Percentiles rank a stretch among this genome's conserved stretches.
Conservation (phyloP, 2,113 vertebrate species). For the Rhizomys pruinosus region DNA sequence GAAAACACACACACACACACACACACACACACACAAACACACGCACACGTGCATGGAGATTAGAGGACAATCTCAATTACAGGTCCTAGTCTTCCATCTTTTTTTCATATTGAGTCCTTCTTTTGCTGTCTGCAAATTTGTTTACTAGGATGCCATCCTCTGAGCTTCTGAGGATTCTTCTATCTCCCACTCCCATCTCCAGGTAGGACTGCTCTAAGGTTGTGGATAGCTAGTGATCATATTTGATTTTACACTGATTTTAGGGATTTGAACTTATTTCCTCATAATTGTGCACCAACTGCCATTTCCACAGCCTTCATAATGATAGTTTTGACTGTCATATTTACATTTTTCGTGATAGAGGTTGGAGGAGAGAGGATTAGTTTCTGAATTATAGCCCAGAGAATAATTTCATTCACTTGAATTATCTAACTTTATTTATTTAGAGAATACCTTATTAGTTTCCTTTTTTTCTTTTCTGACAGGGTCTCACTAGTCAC, state of each 20-base stretch:
- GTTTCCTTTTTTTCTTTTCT: too few species aligned
- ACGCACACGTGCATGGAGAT: background rate
- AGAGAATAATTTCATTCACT: background rate
- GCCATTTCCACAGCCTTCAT: background rate
- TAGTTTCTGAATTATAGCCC: background rate
- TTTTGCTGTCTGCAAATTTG: background rate
- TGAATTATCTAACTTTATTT: background rate
- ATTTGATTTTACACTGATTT: background rate
- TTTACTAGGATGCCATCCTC: rapidly evolving
- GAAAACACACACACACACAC: too few species aligned
- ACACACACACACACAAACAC: too few species aligned
- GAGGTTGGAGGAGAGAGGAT: background rate
- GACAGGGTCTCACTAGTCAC: too few species aligned
- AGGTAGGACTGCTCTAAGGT: too few species aligned
- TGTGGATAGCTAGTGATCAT: background rate
- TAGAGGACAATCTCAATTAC: background rate
- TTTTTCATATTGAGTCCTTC: too few species aligned
- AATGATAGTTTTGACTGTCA: background rate
- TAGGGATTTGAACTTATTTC: background rate
- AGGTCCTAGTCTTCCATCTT: background rate
- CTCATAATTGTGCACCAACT: too few species aligned
- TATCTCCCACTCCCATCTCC: background rate
- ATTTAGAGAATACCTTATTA: too few species aligned
- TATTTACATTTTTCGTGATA: background rate
- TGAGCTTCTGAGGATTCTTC: background rate